Evolutionary conservation across 2,888 invertebrate species (phyloP).

Genomic region (Aphidius colemani): DNA sequence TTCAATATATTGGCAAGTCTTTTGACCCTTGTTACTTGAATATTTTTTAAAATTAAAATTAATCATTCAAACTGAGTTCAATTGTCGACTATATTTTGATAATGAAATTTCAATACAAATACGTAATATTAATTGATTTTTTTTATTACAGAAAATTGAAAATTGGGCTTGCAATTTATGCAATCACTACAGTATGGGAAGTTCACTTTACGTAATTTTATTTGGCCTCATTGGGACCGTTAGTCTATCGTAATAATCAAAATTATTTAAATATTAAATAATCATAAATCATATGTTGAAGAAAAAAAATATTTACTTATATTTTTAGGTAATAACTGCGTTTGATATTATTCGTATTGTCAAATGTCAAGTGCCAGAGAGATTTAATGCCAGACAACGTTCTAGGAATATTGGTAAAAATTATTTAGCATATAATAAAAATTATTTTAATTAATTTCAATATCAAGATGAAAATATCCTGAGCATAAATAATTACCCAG

Average conservation of each 20-base stretch:
- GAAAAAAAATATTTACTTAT: background rate
- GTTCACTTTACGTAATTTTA: slow-evolving; percentile 49
- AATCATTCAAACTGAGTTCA: no score
- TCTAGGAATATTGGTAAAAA: slow-evolving; percentile 40
- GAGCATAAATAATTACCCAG: no score
- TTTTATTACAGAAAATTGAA: slow-evolving; percentile 41
- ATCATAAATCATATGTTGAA: background rate
- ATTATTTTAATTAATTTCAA: background rate
- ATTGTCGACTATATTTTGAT: no score
- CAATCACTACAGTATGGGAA: slow-evolving; percentile 50
- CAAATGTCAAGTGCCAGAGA: slow-evolving; percentile 42
- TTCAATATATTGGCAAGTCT: no score
- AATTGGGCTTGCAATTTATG: slow-evolving; percentile 50
- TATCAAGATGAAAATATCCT: no score
- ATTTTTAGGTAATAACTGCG: slow-evolving; percentile 48
- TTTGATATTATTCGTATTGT: slow-evolving; percentile 51
- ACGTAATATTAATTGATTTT: background rate
- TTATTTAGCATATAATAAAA: background rate
- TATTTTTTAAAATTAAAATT: no score
- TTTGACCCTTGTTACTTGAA: no score
- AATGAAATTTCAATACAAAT: no score
- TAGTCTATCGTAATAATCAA: slow-evolving; percentile 47
- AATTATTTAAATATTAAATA: slow-evolving; percentile 19
- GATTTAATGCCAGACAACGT: slow-evolving; percentile 34
- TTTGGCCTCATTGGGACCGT: slow-evolving; percentile 57